Conservation (phyloP, 2,113 vertebrate species). For the Penelope pileata region DNA sequence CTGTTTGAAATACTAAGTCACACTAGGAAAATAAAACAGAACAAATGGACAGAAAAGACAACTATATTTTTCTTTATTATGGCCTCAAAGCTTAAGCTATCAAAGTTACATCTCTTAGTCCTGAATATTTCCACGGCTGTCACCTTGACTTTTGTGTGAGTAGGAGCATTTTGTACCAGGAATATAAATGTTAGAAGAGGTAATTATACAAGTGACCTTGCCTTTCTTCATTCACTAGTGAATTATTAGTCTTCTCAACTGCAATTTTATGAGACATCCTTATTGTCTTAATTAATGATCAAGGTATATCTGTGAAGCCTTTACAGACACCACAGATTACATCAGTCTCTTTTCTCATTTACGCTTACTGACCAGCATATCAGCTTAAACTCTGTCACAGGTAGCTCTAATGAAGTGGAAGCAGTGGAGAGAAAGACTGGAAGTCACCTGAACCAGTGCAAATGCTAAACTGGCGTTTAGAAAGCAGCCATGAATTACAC, state of each 20-base stretch:
- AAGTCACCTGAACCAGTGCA: conserved; percentile 34
- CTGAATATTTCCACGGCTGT: background rate
- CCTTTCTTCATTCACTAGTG: background rate
- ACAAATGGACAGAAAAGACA: background rate
- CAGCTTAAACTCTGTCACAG: background rate
- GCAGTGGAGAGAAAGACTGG: background rate
- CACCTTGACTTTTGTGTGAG: background rate
- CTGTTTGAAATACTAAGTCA: background rate
- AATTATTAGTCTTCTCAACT: conserved; percentile 28
- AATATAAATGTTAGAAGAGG: conserved; percentile 24
- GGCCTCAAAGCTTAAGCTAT: background rate
- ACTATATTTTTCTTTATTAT: background rate
- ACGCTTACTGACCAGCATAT: background rate
- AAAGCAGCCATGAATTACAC: conserved; percentile 17
- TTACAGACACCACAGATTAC: background rate
- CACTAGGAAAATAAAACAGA: background rate
- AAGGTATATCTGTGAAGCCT: conserved; percentile 6
- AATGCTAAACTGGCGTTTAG: conserved; percentile 38
- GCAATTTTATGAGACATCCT: conserved; percentile 25
- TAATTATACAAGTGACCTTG: conserved; percentile 40
- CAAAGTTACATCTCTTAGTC: background rate
- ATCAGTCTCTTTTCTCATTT: background rate
- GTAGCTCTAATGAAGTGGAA: background rate
- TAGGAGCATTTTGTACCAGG: background rate
- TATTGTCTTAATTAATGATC: conserved; percentile 40